phyloP scores from a whole-genome alignment of 2,888 invertebrate species.

The Melanotus villosus region DNA sequence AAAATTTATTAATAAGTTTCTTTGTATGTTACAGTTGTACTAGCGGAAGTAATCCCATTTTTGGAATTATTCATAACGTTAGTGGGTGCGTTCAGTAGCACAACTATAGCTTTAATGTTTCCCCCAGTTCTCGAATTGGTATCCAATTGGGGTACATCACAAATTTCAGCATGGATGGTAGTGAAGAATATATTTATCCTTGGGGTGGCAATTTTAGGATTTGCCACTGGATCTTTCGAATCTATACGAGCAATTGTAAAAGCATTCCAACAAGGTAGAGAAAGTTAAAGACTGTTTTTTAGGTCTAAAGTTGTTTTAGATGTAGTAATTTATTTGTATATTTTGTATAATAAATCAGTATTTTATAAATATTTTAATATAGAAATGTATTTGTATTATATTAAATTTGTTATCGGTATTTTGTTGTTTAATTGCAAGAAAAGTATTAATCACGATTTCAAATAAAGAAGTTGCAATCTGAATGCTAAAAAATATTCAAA shows the following conservation, averaged over 20 bases:
- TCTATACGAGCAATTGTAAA: conserved; percentile 69
- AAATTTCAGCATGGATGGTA: conserved; percentile 68
- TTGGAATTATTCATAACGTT: conserved; percentile 90
- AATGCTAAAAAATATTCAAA: no score
- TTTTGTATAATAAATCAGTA: conserved; percentile 32
- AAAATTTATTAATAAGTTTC: background rate
- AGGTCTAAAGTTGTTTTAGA: background rate
- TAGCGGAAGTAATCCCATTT: conserved; percentile 90
- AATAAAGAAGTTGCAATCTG: no score
- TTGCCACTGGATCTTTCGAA: conserved; percentile 82
- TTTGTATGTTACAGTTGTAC: conserved; percentile 74
- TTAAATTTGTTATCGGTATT: background rate
- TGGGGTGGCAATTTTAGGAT: conserved; percentile 79
- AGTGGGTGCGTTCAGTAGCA: conserved; percentile 92
- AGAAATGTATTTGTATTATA: conserved; percentile 7
- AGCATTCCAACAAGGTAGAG: conserved; percentile 20
- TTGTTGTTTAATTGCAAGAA: no score
- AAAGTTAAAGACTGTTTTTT: conserved; percentile 24
- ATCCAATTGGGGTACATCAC: conserved; percentile 74
- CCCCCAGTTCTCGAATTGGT: conserved; percentile 91
- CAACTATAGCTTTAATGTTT: conserved; percentile 88
- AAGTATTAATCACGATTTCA: no score
- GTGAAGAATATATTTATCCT: conserved; percentile 78
- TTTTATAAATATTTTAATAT: conserved; percentile 29
- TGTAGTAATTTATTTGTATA: conserved; percentile 33